Conservation (phyloP, 1,140 invertebrate genomes). For the Eupristina koningsbergeri region DNA sequence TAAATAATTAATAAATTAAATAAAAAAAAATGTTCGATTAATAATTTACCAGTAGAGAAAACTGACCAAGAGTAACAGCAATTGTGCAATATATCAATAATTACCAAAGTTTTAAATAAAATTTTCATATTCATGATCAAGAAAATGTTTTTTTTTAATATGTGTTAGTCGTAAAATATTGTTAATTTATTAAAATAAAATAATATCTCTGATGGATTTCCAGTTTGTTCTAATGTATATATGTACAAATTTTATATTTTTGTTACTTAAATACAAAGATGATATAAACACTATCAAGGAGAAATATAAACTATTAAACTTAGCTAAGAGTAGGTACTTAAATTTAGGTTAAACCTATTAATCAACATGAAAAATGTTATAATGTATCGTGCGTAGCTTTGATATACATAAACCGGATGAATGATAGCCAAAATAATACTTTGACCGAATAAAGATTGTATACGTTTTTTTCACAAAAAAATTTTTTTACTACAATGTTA, state of each 20-base stretch:
- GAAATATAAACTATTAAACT: background rate
- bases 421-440: slow-evolving; percentile 32
- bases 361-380: slow-evolving; percentile 10
- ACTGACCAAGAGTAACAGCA: background rate
- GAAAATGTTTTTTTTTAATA: background rate
- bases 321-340: slow-evolving; percentile 23
- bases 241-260: background rate
- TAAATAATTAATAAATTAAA: no score
- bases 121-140: background rate
- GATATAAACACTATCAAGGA: slow-evolving; percentile 17
- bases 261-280: slow-evolving; percentile 10
- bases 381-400: slow-evolving; percentile 38
- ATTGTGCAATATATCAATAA: background rate
- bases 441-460: background rate
- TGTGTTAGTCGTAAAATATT: no score
- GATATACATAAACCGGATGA: slow-evolving; percentile 41
- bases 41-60: background rate
- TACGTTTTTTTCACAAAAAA: background rate
- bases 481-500: background rate
- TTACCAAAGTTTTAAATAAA: background rate
- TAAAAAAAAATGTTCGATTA: no score
- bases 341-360: slow-evolving; percentile 28
- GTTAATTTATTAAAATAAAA: no score
- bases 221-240: background rate
- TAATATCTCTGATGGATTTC: background rate